Evolutionary conservation across 2,888 invertebrate genomes (phyloP), one percentile per base, ranked within the genome.

Genomic region (Eumacrocentrus americanus): DNA sequence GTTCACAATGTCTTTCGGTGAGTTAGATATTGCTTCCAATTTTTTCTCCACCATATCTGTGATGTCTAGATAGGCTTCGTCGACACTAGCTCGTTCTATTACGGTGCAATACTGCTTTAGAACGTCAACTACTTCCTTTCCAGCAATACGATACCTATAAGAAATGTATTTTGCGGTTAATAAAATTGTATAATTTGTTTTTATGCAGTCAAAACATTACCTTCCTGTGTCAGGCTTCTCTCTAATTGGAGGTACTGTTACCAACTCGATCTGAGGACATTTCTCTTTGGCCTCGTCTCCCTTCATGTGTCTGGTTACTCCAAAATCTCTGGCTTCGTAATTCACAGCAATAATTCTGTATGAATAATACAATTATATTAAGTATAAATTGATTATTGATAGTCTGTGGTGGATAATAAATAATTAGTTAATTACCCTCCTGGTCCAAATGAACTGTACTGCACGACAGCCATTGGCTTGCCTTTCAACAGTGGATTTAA

Each of bases 41-140:
- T 65, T 71, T 61, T 75, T 69, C 68, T 89, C 86, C 35, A 96
- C 93, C 47, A 87, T 82, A 48, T 86, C 86, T 12, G 98, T 96
- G 44, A 98, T 88, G 78, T 98, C 98, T 63, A 98, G 81, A 78
- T 95, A 98, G 0, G 98, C 98, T 83, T 99, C 99, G 83, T 99
- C 99, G 22, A 99, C 90, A 52, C 97, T 97, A 2, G 98, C 98
- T 74, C 96, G 86, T 82, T 98, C 95, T 44, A 98, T 85, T 14
- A 89, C 81, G 2, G 87, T 80, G 58, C 92, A 91, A 75, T 91
- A 94, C 60, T 87, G 88, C 77, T 90, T 90, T 38, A 98, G 81
- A 1, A 96, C 93, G 71, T 88, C 88, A 1, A 97, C 93, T 3
- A 97, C 95, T 77, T 91, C 89, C 76, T 90, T 89, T 0, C 95